Percentiles rank a stretch among this genome's conserved stretches.
phyloP scores from a whole-genome alignment of 2,888 invertebrate species.

The Tortricodes alternella region DNA sequence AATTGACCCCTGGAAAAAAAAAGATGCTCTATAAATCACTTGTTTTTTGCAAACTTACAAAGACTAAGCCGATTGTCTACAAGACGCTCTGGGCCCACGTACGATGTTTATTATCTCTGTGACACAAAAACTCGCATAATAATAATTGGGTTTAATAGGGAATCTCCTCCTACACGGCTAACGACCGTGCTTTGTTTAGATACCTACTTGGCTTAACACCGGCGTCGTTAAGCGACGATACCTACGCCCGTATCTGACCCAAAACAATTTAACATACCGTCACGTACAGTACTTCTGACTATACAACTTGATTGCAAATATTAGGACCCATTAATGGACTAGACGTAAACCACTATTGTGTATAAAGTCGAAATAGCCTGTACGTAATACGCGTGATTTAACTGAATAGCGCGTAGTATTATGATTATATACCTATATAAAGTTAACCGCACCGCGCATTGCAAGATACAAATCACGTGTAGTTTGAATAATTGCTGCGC shows the following conservation, averaged over 20 bases:
- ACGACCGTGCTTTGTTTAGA: conserved; percentile 69
- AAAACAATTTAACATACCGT: conserved; percentile 34
- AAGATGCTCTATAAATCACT: conserved; percentile 41
- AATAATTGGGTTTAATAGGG: conserved; percentile 74
- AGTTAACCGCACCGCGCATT: conserved; percentile 24
- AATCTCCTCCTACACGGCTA: conserved; percentile 67
- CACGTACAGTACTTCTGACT: conserved; percentile 26
- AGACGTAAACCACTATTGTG: conserved; percentile 22
- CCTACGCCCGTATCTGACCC: conserved; percentile 37
- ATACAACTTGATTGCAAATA: conserved; percentile 31
- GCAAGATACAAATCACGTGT: conserved; percentile 22
- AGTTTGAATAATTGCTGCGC: conserved; percentile 27
- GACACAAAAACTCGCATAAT: conserved; percentile 68
- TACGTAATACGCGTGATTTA: conserved; percentile 18
- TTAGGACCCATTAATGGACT: conserved; percentile 28
- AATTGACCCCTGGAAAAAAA: conserved; percentile 85
- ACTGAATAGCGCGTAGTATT: conserved; percentile 22
- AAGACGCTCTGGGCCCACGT: conserved; percentile 63
- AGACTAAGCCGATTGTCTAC: conserved; percentile 53
- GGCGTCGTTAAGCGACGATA: conserved; percentile 32
- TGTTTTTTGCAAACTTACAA: conserved; percentile 43
- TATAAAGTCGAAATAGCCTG: conserved; percentile 19
- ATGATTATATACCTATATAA: conserved; percentile 15
- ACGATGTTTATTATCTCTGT: conserved; percentile 61
- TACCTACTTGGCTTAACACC: conserved; percentile 32